Evolutionary conservation across 1,140 invertebrate genomes (phyloP), one percentile per base, ranked within the genome.

Genomic region (Trichomalopsis sarcophagae): DNA sequence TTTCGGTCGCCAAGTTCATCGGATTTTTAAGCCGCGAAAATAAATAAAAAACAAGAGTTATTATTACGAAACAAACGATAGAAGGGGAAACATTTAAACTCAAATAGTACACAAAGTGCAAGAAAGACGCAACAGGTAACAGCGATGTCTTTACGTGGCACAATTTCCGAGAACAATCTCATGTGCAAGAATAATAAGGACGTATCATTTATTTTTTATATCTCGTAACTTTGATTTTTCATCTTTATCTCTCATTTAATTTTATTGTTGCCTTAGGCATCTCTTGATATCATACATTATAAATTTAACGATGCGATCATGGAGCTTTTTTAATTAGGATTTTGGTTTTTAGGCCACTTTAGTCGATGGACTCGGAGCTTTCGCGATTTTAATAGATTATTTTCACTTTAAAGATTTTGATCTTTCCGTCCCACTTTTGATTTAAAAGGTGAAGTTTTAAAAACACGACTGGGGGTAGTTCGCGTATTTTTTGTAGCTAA

Each of bases 141-240:
- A 90, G 87, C 88, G 88, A 89, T 90, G 86, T 91, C 80, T 80
- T 87, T 89, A 89, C 89, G 88, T 90, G 90, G 90, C 90, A 91
- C 89, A 90, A 88, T 90, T 83, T 89, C 33, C n/a, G 88, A 86
- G 88, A 89, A 87, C 66, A 87, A 90, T 90, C 89, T 88, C 84
- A 86, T 87, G 88, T 90, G 88, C 89, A 87, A 81, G 79, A 81
- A 79, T 81, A 81, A 82, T 50, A 80, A 82, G 55, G 84, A 81
- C 75, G 73, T 62, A 84, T 82, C 68, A 23, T 80, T 84, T 85
- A 62, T 87, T 74, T 55, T 11, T 66, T 82, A 30, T 66, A n/a
- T 74, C 44, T 82, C 76, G 1, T 79, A 77, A 68, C 71, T 81
- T 68, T 84, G 27, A 33, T 81, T 55, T 33, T 82, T 47, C 36